Conservation (phyloP, 1,140 invertebrate genomes). For the Zophobas morio region DNA sequence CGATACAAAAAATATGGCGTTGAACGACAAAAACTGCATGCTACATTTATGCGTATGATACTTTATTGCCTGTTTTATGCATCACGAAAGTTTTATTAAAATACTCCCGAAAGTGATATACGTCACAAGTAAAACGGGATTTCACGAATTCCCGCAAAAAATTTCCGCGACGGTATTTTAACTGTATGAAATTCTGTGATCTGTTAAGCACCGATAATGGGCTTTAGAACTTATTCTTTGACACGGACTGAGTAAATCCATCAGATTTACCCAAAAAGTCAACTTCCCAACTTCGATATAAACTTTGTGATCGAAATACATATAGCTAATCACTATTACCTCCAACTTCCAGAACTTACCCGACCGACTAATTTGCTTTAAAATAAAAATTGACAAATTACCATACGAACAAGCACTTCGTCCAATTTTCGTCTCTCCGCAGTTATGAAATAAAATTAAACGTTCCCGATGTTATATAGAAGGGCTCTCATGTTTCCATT, state of each 20-base stretch:
- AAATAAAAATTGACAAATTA: not conserved
- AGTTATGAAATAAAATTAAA: constrained; percentile 5
- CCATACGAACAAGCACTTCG: too few relatives aligned
- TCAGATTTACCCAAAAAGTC: constrained; percentile 35
- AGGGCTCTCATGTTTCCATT: constrained; percentile 13
- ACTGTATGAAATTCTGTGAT: constrained; percentile 28
- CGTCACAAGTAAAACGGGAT: constrained; percentile 23
- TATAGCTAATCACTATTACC: constrained; percentile 10
- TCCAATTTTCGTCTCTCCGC: not conserved
- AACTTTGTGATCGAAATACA: constrained; percentile 26
- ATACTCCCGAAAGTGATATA: constrained; percentile 33
- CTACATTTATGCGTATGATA: constrained; percentile 38
- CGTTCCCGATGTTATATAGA: not conserved
- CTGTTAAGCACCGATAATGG: constrained; percentile 30
- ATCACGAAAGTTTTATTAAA: constrained; percentile 37
- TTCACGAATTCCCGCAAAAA: constrained; percentile 19
- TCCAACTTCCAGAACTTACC: not conserved
- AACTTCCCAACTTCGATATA: constrained; percentile 16
- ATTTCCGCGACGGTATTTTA: constrained; percentile 26
- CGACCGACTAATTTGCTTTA: constrained; percentile 3
- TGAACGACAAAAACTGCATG: constrained; percentile 33
- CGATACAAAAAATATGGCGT: constrained; percentile 38
- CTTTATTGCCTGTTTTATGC: constrained; percentile 37
- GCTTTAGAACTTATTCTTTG: constrained; percentile 28
- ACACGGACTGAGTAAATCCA: constrained; percentile 18